phyloP scores from a whole-genome alignment of 2,888 invertebrate species.

The Andrena haemorrhoa region DNA sequence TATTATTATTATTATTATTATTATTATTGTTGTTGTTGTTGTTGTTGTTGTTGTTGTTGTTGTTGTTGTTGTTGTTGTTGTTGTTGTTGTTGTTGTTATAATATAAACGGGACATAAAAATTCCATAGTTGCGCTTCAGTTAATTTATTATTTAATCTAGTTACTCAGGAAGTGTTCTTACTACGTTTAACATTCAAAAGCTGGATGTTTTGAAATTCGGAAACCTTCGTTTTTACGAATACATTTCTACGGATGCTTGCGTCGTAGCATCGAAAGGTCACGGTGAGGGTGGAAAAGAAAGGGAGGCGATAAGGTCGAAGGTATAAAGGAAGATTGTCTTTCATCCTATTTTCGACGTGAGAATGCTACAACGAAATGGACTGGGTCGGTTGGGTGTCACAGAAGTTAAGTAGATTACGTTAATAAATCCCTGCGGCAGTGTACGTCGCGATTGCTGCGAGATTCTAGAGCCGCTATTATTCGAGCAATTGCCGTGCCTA shows the following conservation, averaged over 20 bases:
- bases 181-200: neutral
- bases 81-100: too few species aligned
- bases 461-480: constrained; percentile 68
- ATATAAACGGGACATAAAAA: too few species aligned
- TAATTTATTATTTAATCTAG: neutral
- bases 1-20: too few species aligned
- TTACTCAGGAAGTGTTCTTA: neutral
- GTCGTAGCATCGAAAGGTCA: constrained; percentile 45
- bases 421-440: constrained; percentile 77
- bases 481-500: constrained; percentile 62
- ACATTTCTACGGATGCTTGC: constrained; percentile 48
- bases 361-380: constrained; percentile 56
- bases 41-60: too few species aligned
- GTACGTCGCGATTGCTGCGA: constrained; percentile 74
- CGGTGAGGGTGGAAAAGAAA: constrained; percentile 31
- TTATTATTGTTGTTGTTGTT: too few species aligned
- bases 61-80: too few species aligned
- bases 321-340: constrained; percentile 57
- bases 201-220: neutral
- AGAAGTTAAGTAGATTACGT: constrained; percentile 80
- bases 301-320: constrained; percentile 27
- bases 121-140: too few species aligned
- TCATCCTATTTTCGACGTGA: constrained; percentile 62
- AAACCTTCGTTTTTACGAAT: neutral
- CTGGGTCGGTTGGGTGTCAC: constrained; percentile 62